These are phyloP conservation scores for Calonectris borealis DNA, from an alignment of 2,113 vertebrate species.

Conservation along the genomic window DNA sequence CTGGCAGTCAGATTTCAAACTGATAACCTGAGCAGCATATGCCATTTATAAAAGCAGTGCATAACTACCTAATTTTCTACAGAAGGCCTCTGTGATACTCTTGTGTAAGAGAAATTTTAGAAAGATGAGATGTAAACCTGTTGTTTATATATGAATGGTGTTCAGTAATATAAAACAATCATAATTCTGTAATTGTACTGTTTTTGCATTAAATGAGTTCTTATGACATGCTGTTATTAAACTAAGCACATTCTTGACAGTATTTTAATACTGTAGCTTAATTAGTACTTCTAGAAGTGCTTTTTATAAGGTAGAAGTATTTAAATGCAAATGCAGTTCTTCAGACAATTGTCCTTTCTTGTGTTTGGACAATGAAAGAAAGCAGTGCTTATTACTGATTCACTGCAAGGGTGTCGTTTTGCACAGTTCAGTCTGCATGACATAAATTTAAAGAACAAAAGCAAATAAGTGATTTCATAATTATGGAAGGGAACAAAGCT, in stretches of 20 bases:
- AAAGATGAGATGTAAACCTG: not conserved
- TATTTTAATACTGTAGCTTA: not conserved
- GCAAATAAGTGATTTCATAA: constrained; percentile 1
- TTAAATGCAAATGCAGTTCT: constrained; percentile 9
- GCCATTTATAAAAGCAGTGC: not conserved
- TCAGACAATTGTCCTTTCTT: constrained; percentile 10
- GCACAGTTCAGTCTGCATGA: not conserved
- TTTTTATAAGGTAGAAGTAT: not conserved
- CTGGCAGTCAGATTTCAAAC: not conserved
- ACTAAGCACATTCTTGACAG: not conserved
- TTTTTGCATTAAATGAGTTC: not conserved
- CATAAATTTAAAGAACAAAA: constrained; percentile 24
- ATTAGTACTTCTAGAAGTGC: constrained; percentile 18
- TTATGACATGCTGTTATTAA: not conserved
- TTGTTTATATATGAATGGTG: not conserved
- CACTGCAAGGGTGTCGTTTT: constrained; percentile 6
- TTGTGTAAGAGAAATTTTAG: not conserved
- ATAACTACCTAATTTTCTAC: not conserved
- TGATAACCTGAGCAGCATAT: not conserved
- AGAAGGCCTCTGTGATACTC: not conserved
- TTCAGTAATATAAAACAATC: not conserved
- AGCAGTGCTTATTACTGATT: constrained; percentile 5
- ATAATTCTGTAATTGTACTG: not conserved
- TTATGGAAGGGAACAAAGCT: not conserved
- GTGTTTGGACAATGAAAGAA: constrained; percentile 27